phyloP scores from a whole-genome alignment of 2,888 invertebrate species.

The Lagria hirta region DNA sequence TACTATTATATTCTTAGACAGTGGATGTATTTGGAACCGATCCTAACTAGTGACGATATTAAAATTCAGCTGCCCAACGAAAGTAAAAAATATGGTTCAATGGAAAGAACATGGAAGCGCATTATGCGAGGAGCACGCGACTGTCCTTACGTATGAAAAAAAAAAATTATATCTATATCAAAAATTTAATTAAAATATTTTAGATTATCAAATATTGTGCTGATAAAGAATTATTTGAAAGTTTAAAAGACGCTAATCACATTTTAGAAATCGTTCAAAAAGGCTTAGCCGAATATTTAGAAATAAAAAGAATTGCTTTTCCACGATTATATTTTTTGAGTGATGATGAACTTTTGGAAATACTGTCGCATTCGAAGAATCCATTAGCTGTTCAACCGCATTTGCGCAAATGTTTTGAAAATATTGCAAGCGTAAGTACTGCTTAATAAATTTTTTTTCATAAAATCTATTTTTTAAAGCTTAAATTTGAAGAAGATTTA shows the following conservation, averaged over 20 bases:
- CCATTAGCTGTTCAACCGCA: slow-evolving; percentile 79
- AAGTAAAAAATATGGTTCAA: slow-evolving; percentile 74
- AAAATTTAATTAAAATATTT: slow-evolving; percentile 7
- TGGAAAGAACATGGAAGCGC: slow-evolving; percentile 78
- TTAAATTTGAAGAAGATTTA: slow-evolving; percentile 69
- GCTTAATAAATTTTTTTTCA: background rate
- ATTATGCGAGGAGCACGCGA: slow-evolving; percentile 72
- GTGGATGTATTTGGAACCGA: slow-evolving; percentile 84
- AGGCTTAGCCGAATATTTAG: slow-evolving; percentile 76
- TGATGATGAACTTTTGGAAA: slow-evolving; percentile 80
- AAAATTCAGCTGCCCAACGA: slow-evolving; percentile 76
- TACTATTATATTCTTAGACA: slow-evolving; percentile 56
- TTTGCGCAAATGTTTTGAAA: slow-evolving; percentile 81
- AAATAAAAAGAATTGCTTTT: slow-evolving; percentile 72
- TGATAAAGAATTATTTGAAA: slow-evolving; percentile 67
- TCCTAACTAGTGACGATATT: slow-evolving; percentile 80
- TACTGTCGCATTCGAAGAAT: slow-evolving; percentile 76
- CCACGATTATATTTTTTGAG: slow-evolving; percentile 81
- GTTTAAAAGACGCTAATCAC: slow-evolving; percentile 68
- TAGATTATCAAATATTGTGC: slow-evolving; percentile 68
- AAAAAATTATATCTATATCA: slow-evolving; percentile 4
- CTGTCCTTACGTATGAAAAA: slow-evolving; percentile 65
- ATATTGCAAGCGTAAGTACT: slow-evolving; percentile 62
- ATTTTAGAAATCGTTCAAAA: slow-evolving; percentile 72
- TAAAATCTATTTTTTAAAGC: slow-evolving; percentile 46